Base-by-base conservation (phyloP, 2,113 vertebrate genomes). In the Anseranas semipalmata region DNA sequence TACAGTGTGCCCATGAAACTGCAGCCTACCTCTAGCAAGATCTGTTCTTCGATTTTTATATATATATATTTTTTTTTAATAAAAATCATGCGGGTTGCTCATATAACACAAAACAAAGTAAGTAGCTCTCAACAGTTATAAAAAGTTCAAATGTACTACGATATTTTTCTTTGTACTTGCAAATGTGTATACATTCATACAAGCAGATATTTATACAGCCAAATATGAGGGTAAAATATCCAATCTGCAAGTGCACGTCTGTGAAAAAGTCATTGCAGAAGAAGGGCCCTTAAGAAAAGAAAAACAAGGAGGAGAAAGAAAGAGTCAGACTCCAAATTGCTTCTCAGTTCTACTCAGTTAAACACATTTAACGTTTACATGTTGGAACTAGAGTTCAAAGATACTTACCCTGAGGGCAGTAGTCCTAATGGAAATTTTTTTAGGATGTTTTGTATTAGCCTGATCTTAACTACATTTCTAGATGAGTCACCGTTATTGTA, bases 331-430 rank as follows among this genome's bases (percentile, higher is more conserved):
- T 65, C 19, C 66, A 77, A 88, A 77, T 83, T 73, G 85, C 45
- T 85, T 24, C 32, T 75, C 87, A 32, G 37, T 67, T 48, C 53
- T 89, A 65, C 50, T 55, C 50, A 90, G 80, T n/a, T 90, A 86
- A 27, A 50, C 58, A 35, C 17, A 32, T n/a, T 60, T 85, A 78
- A 94, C 89, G 70, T 81, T 74, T 94, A 74, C 91, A 79, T 82
- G 95, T 94, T 97, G 71, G 59, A 97, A 97, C 95, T 87, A 45
- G 96, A 98, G 87, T 89, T 97, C 89, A 96, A 96, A 96, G 96
- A 93, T 88, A 92, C n/a, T 60, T 96, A 68, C 85, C 97, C 89
- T 0, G 3, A 79, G 86, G 95, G 74, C 48, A 97, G 28, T 6
- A 66, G 65, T 90, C 82, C 17, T 65, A 46, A 94, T 94, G 92